Percentiles rank a stretch among this genome's conserved stretches.
phyloP scores from a whole-genome alignment of 2,797 vertebrate genomes.

The Tiaroga cobitis region DNA sequence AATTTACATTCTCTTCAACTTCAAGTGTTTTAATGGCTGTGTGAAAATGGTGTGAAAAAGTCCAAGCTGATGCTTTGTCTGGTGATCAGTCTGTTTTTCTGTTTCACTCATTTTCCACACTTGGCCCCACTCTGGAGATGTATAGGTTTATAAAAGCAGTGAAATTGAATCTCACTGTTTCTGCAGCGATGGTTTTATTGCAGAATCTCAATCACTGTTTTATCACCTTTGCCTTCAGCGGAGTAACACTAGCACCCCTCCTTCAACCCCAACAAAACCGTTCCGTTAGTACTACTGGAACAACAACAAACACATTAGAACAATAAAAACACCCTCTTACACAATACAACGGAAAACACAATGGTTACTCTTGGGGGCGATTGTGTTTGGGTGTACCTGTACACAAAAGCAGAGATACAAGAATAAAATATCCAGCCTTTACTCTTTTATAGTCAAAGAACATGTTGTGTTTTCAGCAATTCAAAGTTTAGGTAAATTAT shows the following conservation, averaged over 20 bases:
- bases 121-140: conserved; percentile 41
- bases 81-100: conserved; percentile 21
- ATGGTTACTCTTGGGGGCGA: background rate
- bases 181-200: conserved; percentile 53
- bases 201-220: conserved; percentile 58
- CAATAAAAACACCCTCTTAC: conserved; percentile 18
- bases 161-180: conserved; percentile 54
- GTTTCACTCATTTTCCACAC: conserved; percentile 16
- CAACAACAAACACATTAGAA: conserved; percentile 27
- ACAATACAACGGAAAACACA: background rate
- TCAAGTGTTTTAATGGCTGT: conserved; percentile 10
- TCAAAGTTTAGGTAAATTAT: background rate
- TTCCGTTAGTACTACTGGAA: background rate
- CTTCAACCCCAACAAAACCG: background rate
- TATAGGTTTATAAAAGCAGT: conserved; percentile 56
- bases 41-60: background rate
- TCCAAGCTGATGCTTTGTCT: background rate
- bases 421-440: background rate
- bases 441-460: background rate
- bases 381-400: background rate
- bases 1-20: background rate
- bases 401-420: background rate
- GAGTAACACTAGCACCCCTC: conserved; percentile 10
- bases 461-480: background rate
- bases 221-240: conserved; percentile 60